Evolutionary conservation across 2,113 vertebrate species (phyloP), one percentile per base, ranked within the genome.

Genomic region (Leucopternis melanops): DNA sequence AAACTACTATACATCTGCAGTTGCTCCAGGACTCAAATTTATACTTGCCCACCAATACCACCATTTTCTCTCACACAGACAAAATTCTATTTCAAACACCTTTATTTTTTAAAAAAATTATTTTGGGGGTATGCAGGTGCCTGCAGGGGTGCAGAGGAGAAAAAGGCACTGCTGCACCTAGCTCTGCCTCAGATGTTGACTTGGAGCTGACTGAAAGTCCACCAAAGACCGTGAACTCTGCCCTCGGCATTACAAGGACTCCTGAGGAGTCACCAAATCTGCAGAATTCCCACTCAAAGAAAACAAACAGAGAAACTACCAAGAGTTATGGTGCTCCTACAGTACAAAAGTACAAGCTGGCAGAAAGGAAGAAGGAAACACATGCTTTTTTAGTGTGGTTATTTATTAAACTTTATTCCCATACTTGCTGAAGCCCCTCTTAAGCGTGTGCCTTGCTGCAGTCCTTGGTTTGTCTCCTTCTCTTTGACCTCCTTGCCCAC

Each of bases 161-260:
- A 47, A 2, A 42, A 40, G 50, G 23, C 11, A 59, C 45, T 10
- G 27, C 44, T 59, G 34, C 47, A 36, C 36, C 42, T 20, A 23
- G 21, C 32, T 58, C 50, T 59, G 40, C 34, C 58, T 63, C 5
- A 1, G 70, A 36, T 23, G 18, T 5, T 14, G 49, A 27, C 32
- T 13, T 18, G 11, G 50, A 71, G 25, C 42, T 26, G 31, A 54
- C 27, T 22, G 25, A 47, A 32, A 38, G 31, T 36, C 62, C 32
- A 69, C 25, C 36, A 70, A 38, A 65, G 50, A 16, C 32, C 8
- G 2, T 16, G 18, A 79, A 63, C 36, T 38, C 36, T 50, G 50
- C 27, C 65, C 65, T 44, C 2, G 0, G 78, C 3, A 0, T 8
- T 3, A 10, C 61, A 15, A 50, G 29, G 32, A 25, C 65, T 36